Conservation (phyloP, 1,140 invertebrate species). For the Drosophila parvula region DNA sequence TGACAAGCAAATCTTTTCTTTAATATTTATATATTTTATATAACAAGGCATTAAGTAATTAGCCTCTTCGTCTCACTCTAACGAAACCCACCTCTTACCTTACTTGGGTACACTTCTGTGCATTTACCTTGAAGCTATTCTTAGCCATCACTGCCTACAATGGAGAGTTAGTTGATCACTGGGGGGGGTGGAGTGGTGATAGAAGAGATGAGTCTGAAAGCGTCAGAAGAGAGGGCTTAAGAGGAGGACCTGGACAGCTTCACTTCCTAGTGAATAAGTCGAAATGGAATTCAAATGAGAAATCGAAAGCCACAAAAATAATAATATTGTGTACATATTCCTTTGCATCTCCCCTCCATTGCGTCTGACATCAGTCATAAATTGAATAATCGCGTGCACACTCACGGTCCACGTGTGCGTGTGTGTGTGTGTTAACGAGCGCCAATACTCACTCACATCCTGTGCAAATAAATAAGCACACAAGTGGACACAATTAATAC, state of each 20-base stretch:
- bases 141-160: not conserved
- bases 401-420: constrained; percentile 9
- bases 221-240: not conserved
- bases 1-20: too few relatives aligned
- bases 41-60: too few relatives aligned
- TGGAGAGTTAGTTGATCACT: not conserved
- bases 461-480: constrained; percentile 37
- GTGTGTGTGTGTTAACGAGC: constrained; percentile 27
- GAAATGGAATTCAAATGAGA: constrained; percentile 25
- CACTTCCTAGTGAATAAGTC: not conserved
- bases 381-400: constrained; percentile 76
- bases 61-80: too few relatives aligned
- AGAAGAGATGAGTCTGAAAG: not conserved
- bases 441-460: constrained; percentile 32
- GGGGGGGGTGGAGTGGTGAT: too few relatives aligned
- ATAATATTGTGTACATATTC: constrained; percentile 8
- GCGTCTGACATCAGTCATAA: constrained; percentile 72
- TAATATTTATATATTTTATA: too few relatives aligned
- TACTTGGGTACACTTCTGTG: not conserved
- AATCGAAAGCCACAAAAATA: constrained; percentile 25
- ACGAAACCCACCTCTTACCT: too few relatives aligned
- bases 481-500: not conserved
- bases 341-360: constrained; percentile 15
- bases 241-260: not conserved
- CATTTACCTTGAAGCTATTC: not conserved